Evolutionary conservation across 2,113 vertebrate species (phyloP).

Genomic region (Actinemys pallida): DNA sequence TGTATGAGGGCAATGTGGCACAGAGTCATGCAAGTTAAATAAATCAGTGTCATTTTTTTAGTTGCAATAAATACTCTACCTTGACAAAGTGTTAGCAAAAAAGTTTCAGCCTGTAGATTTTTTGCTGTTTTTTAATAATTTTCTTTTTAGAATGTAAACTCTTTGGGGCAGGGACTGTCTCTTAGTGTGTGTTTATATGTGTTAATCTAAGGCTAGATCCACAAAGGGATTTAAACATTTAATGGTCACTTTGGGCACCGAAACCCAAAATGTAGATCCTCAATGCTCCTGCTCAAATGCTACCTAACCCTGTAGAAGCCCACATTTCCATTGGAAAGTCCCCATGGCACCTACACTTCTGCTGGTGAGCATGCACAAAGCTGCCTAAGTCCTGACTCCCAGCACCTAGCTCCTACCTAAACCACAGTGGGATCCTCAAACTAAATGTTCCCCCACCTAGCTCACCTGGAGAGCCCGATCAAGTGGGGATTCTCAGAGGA

Average conservation of each 20-base stretch:
- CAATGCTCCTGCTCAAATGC: background rate
- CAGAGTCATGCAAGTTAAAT: slow-evolving; percentile 38
- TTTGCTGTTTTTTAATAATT: background rate
- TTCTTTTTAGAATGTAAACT: background rate
- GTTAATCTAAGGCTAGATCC: background rate
- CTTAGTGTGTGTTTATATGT: background rate
- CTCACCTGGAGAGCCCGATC: background rate
- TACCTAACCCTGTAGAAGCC: background rate
- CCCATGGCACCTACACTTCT: background rate
- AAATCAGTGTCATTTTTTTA: background rate
- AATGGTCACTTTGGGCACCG: background rate
- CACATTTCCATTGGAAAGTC: background rate
- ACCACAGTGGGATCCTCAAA: background rate
- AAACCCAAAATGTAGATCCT: background rate
- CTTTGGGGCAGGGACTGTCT: too few relatives aligned
- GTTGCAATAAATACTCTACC: background rate
- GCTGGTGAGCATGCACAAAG: background rate
- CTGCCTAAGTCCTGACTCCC: background rate
- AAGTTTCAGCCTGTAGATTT: background rate
- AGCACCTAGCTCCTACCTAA: background rate
- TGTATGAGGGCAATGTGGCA: background rate
- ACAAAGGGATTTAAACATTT: background rate
- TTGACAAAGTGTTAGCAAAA: slow-evolving; percentile 6
- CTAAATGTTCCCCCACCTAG: background rate
- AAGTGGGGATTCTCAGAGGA: background rate